Evolutionary conservation across 2,113 vertebrate genomes (phyloP).

Genomic region (Hyaena hyaena): DNA sequence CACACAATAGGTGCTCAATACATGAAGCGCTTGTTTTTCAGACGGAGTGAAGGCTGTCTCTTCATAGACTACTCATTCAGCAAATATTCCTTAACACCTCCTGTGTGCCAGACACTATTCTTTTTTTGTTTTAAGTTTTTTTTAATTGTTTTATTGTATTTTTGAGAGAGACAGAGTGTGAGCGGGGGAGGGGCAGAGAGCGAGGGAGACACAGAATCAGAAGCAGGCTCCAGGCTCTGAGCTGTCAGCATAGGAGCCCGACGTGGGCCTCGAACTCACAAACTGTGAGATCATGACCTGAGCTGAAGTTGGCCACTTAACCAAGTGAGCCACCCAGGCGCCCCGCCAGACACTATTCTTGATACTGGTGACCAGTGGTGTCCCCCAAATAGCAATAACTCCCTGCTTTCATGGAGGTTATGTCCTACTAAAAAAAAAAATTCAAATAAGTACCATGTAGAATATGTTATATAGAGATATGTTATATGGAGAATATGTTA

Average conservation of each 20-base stretch:
- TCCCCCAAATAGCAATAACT: neutral
- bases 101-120: neutral
- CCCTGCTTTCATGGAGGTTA: neutral
- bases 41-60: neutral
- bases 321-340: too few relatives aligned
- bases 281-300: too few relatives aligned
- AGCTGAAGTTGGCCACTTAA: too few relatives aligned
- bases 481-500: too few relatives aligned
- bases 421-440: neutral
- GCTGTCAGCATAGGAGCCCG: too few relatives aligned
- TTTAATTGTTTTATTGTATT: too few relatives aligned
- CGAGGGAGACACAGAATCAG: too few relatives aligned
- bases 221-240: too few relatives aligned
- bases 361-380: neutral
- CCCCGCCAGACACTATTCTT: neutral
- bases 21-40: neutral
- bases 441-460: neutral
- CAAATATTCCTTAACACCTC: neutral
- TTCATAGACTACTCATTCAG: neutral
- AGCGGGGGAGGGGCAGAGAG: too few relatives aligned
- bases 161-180: too few relatives aligned
- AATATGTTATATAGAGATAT: neutral
- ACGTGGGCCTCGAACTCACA: too few relatives aligned
- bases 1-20: neutral
- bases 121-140: too few relatives aligned